Evolutionary conservation across 2,113 vertebrate species (phyloP).

Genomic region (Aptenodytes patagonicus): DNA sequence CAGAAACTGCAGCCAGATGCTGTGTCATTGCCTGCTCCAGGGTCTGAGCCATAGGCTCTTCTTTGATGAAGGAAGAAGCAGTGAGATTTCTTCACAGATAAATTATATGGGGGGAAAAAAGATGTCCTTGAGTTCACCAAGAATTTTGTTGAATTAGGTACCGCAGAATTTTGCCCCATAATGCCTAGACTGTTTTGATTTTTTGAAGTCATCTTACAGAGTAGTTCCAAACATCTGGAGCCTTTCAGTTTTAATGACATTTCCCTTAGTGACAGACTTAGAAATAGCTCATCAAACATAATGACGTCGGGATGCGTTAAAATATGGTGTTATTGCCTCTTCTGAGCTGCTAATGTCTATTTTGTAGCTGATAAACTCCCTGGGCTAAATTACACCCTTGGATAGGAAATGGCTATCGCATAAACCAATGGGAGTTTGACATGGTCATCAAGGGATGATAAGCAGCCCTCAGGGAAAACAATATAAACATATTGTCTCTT

Average conservation of each 20-base stretch:
- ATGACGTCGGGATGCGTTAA: neutral
- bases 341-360: neutral
- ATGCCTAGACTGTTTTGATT: neutral
- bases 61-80: neutral
- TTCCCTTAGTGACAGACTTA: neutral
- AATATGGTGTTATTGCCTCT: neutral
- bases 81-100: neutral
- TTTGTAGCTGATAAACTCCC: slow-evolving; percentile 28
- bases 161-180: neutral
- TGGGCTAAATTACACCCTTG: neutral
- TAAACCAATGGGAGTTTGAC: neutral
- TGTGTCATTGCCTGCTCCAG: neutral
- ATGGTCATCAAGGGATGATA: neutral
- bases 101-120: neutral
- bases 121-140: neutral
- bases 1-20: neutral
- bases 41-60: neutral
- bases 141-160: neutral
- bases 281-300: slow-evolving; percentile 18
- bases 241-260: neutral
- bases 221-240: neutral
- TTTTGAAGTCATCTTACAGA: neutral
- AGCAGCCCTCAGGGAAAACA: neutral
- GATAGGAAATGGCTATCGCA: neutral
- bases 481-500: neutral